phyloP scores from a whole-genome alignment of 2,888 invertebrate species.

The Spisula solida region DNA sequence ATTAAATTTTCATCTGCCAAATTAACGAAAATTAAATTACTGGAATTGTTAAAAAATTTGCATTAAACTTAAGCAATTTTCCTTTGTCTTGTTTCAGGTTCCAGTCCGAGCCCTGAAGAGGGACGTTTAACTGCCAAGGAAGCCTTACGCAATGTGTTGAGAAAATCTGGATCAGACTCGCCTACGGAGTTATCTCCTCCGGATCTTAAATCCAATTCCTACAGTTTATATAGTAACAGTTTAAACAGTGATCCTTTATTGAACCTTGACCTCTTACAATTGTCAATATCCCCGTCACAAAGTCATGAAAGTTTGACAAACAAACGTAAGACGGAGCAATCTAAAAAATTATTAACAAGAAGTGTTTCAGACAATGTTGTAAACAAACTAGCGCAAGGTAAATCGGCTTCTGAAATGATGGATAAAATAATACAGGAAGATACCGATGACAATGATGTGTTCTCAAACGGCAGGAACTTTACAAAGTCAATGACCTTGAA shows the following conservation, averaged over 20 bases:
- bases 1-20: too few species aligned
- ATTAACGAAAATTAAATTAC: too few species aligned
- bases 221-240: conserved; percentile 75
- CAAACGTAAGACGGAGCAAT: conserved; percentile 1
- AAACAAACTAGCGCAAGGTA: conserved; percentile 27
- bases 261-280: conserved; percentile 74
- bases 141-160: conserved; percentile 78
- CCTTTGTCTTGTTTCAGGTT: conserved; percentile 74
- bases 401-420: conserved; percentile 59
- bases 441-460: conserved; percentile 58
- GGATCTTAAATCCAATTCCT: conserved; percentile 40
- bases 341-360: conserved; percentile 57
- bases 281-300: conserved; percentile 47
- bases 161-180: conserved; percentile 79
- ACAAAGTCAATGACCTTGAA: conserved; percentile 51
- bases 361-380: conserved; percentile 67
- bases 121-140: conserved; percentile 75
- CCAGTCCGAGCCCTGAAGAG: conserved; percentile 80
- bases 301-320: conserved; percentile 33
- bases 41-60: too few species aligned
- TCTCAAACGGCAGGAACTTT: conserved; percentile 46
- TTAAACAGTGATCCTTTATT: conserved; percentile 78
- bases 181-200: conserved; percentile 45
- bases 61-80: too few species aligned
- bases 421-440: conserved; percentile 64